Evolutionary conservation across 2,888 invertebrate genomes (phyloP).

Genomic region (Thyatira batis): DNA sequence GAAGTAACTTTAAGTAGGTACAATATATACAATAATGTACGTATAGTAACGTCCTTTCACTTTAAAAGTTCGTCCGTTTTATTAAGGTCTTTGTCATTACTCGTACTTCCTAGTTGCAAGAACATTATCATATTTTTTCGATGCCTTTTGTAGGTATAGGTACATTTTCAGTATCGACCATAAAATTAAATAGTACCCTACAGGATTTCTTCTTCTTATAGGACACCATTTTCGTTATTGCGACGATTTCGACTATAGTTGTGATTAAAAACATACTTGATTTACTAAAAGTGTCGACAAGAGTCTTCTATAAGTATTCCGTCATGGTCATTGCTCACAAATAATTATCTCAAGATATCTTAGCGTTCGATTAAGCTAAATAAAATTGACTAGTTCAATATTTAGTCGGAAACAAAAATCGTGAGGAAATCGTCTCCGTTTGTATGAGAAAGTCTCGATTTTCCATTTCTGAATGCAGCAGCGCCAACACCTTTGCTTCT

Average conservation of each 20-base stretch:
- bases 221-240: no score
- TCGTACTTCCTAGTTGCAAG: not conserved
- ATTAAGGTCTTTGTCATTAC: not conserved
- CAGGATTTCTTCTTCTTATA: no score
- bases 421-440: constrained; percentile 59
- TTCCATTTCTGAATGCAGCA: constrained; percentile 55
- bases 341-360: not conserved
- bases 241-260: no score
- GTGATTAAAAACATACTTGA: no score
- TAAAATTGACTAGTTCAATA: not conserved
- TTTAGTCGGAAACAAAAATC: constrained; percentile 62
- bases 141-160: no score
- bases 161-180: no score
- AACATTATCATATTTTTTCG: not conserved
- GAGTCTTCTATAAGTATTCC: not conserved
- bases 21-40: not conserved
- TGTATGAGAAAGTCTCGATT: constrained; percentile 31
- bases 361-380: not conserved
- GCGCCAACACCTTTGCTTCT: constrained; percentile 59
- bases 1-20: no score
- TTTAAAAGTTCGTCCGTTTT: not conserved
- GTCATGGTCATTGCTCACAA: not conserved
- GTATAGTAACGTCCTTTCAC: not conserved
- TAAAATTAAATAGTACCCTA: no score
- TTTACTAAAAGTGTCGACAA: not conserved